phyloP scores from a whole-genome alignment of 2,797 vertebrate species.

The Brachyalestes nurse region DNA sequence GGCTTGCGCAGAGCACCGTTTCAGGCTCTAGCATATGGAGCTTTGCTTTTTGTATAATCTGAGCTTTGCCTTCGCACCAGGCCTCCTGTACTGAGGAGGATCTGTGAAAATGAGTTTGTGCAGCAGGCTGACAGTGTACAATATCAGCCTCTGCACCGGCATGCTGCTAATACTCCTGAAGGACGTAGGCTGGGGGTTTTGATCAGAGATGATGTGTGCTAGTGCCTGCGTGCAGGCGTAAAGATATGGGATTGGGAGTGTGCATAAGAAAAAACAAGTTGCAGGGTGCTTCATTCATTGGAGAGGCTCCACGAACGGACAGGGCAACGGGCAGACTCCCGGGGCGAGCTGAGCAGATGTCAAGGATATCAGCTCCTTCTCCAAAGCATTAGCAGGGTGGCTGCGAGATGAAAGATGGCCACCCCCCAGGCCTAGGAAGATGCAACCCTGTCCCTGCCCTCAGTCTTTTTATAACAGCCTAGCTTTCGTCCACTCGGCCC shows the following conservation, averaged over 20 bases:
- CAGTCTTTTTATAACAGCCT: slow-evolving; percentile 60
- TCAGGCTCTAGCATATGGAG: not conserved
- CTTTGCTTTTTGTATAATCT: slow-evolving; percentile 16
- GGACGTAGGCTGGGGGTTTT: not conserved
- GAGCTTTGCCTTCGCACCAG: slow-evolving; percentile 37
- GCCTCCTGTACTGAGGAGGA: slow-evolving; percentile 19
- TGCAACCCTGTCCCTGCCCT: slow-evolving; percentile 68
- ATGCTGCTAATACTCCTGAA: slow-evolving; percentile 34
- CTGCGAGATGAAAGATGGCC: slow-evolving; percentile 77
- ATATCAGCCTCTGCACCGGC: slow-evolving; percentile 8
- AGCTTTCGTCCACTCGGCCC: slow-evolving; percentile 54
- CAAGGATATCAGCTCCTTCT: slow-evolving; percentile 72
- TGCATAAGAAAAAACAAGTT: slow-evolving; percentile 22
- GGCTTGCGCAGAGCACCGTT: slow-evolving; percentile 6
- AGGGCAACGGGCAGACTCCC: slow-evolving; percentile 68
- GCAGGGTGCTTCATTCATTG: slow-evolving; percentile 56
- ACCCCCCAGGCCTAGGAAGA: slow-evolving; percentile 66
- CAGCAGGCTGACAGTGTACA: slow-evolving; percentile 3
- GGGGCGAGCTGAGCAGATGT: slow-evolving; percentile 78
- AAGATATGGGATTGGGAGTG: slow-evolving; percentile 9
- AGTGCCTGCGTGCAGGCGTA: not conserved
- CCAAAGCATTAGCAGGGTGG: slow-evolving; percentile 74
- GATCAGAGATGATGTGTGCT: slow-evolving; percentile 6
- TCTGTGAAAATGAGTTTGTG: slow-evolving; percentile 26
- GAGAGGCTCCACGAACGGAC: slow-evolving; percentile 61